Percentiles rank a stretch among this genome's conserved stretches.
phyloP scores from a whole-genome alignment of 2,113 vertebrate species.

The Scophthalmus maximus region DNA sequence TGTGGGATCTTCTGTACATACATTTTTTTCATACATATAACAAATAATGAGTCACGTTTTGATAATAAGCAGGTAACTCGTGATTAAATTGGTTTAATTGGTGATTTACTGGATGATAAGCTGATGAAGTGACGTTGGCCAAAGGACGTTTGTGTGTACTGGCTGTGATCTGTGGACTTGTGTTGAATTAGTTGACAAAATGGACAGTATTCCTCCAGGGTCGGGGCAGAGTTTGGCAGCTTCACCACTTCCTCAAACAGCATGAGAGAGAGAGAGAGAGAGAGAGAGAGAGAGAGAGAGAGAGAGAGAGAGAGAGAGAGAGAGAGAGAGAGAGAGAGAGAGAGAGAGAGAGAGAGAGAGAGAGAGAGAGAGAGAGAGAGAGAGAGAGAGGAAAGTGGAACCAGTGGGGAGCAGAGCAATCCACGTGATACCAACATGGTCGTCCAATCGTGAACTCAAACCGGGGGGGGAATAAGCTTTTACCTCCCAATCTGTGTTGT shows the following conservation, averaged over 20 bases:
- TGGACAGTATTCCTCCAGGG: slow-evolving; percentile 25
- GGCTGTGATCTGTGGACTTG: slow-evolving; percentile 13
- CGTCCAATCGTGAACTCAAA: slow-evolving; percentile 26
- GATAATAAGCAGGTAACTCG: slow-evolving; percentile 48
- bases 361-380: slow-evolving; percentile 11
- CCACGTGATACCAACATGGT: slow-evolving; percentile 6
- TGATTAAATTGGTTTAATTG: slow-evolving; percentile 60
- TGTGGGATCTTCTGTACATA: slow-evolving; percentile 21
- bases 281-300: slow-evolving; percentile 16
- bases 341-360: slow-evolving; percentile 14
- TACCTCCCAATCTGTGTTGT: neutral
- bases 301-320: slow-evolving; percentile 3
- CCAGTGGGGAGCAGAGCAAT: slow-evolving; percentile 25
- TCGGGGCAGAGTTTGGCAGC: slow-evolving; percentile 38
- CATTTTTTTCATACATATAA: slow-evolving; percentile 27
- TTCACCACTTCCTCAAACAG: slow-evolving; percentile 55
- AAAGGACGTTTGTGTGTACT: slow-evolving; percentile 7
- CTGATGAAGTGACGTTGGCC: slow-evolving; percentile 40
- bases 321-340: slow-evolving; percentile 3
- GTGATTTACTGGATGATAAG: slow-evolving; percentile 66
- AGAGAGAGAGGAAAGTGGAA: slow-evolving; percentile 28
- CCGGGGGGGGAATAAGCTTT: neutral
- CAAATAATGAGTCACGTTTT: slow-evolving; percentile 31
- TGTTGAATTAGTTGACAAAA: slow-evolving; percentile 36
- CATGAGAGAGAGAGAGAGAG: slow-evolving; percentile 21